Evolutionary conservation across 2,797 vertebrate genomes (phyloP).

Genomic region (Aldrovandia affinis): DNA sequence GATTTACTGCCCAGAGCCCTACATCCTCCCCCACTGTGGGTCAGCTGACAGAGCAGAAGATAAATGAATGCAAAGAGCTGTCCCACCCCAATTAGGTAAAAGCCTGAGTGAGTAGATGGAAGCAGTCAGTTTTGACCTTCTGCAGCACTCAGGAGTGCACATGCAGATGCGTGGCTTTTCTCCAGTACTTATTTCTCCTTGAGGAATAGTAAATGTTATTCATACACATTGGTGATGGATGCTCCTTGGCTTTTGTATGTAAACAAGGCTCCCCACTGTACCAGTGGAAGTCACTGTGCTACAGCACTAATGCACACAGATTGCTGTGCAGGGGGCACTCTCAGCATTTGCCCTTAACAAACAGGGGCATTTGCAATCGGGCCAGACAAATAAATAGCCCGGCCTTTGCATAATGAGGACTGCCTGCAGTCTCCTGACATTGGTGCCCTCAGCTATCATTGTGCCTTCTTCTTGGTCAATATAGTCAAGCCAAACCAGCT

Average conservation of each 20-base stretch:
- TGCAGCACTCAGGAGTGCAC: not conserved
- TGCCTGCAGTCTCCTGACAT: not conserved
- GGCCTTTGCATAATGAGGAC: not conserved
- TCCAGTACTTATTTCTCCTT: slow-evolving; percentile 4
- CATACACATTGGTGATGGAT: not conserved
- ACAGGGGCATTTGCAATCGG: not conserved
- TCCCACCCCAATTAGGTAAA: slow-evolving; percentile 26
- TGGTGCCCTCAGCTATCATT: not conserved
- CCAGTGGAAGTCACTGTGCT: not conserved
- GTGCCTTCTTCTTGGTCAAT: not conserved
- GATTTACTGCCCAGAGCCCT: not conserved
- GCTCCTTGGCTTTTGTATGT: not conserved
- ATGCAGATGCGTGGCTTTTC: not conserved
- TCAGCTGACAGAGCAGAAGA: not conserved
- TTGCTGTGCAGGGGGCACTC: not conserved
- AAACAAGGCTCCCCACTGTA: slow-evolving; percentile 1
- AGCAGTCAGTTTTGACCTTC: slow-evolving; percentile 13
- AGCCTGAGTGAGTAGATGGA: not conserved
- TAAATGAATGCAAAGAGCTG: not conserved
- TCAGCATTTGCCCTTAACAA: not conserved
- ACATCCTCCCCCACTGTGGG: not conserved
- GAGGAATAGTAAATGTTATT: slow-evolving; percentile 21
- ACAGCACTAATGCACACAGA: not conserved
- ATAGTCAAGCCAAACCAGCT: not conserved
- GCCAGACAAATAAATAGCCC: not conserved